phyloP scores from a whole-genome alignment of 2,888 invertebrate species.

The Nemotelus nigrinus region DNA sequence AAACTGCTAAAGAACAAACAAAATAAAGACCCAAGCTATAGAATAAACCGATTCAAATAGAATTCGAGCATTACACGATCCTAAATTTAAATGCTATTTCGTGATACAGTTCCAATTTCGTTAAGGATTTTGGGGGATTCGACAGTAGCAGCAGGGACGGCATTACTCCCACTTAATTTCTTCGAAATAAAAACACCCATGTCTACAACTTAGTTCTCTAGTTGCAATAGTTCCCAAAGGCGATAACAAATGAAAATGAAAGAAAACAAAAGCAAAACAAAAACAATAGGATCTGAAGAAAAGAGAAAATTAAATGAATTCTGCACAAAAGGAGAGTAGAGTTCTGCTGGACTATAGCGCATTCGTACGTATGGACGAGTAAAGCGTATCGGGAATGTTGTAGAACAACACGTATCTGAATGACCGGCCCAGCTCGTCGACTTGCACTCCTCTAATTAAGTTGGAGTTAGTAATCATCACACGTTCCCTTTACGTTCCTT shows the following conservation, averaged over 20 bases:
- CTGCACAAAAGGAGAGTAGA: background rate
- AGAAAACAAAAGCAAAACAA: slow-evolving; percentile 20
- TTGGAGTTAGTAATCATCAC: slow-evolving; percentile 47
- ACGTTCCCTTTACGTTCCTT: slow-evolving; percentile 45
- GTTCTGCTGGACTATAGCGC: no score
- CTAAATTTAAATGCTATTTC: no score
- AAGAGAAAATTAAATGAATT: slow-evolving; percentile 37
- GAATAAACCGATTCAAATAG: no score
- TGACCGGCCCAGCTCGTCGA: slow-evolving; percentile 34
- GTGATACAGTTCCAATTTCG: no score
- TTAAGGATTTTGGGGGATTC: no score
- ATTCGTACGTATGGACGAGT: no score
- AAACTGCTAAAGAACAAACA: no score
- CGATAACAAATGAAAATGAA: slow-evolving; percentile 22
- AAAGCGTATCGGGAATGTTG: background rate
- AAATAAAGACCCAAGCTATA: no score
- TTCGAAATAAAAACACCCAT: background rate
- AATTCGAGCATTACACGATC: no score
- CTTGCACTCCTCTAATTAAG: slow-evolving; percentile 46
- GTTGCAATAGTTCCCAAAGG: background rate
- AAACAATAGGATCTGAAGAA: background rate
- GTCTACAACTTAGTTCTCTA: background rate
- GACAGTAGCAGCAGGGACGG: no score
- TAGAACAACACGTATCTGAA: slow-evolving; percentile 23
- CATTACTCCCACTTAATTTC: background rate